Percentiles rank a stretch among this genome's conserved stretches.
Evolutionary conservation across 1,140 invertebrate genomes (phyloP).

Genomic region (Frieseomelitta varia): DNA sequence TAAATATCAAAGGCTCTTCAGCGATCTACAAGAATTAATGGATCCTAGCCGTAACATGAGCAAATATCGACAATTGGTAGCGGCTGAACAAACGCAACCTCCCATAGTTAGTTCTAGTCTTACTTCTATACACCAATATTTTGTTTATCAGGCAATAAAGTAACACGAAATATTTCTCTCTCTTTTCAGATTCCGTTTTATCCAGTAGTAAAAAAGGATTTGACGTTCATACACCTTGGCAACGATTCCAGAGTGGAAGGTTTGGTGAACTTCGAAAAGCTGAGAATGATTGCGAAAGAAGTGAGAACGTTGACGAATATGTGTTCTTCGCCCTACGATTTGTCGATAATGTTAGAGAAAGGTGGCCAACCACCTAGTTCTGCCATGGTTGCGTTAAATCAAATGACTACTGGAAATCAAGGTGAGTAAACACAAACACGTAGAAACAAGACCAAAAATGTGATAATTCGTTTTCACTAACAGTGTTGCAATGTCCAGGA

Average conservation of each 20-base stretch:
- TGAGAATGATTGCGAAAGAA: conserved; percentile 99
- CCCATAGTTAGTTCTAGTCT: conserved; percentile 87
- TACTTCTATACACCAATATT: background rate
- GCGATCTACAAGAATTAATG: conserved; percentile 96
- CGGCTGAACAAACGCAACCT: conserved; percentile 93
- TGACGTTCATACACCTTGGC: conserved; percentile 98
- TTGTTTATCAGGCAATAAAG: background rate
- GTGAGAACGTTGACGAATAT: conserved; percentile 96
- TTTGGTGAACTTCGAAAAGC: conserved; percentile 98
- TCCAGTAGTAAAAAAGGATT: conserved; percentile 97
- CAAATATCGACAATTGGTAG: conserved; percentile 97
- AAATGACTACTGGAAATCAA: conserved; percentile 88
- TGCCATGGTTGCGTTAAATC: conserved; percentile 94
- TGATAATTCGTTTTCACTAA: conserved; percentile 38
- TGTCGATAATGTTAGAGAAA: conserved; percentile 91
- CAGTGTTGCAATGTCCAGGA: conserved; percentile 65
- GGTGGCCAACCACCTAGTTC: conserved; percentile 93
- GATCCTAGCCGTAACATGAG: conserved; percentile 99
- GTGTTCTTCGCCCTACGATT: conserved; percentile 96
- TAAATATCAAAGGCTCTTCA: conserved; percentile 97
- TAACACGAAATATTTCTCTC: background rate
- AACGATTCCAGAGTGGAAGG: conserved; percentile 97
- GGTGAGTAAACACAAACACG: conserved; percentile 52
- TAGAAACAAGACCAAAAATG: background rate
- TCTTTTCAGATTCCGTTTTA: conserved; percentile 94